Percentiles rank a stretch among this genome's conserved stretches.
Evolutionary conservation across 2,888 invertebrate genomes (phyloP).

Genomic region (Drosophila imparisetae): DNA sequence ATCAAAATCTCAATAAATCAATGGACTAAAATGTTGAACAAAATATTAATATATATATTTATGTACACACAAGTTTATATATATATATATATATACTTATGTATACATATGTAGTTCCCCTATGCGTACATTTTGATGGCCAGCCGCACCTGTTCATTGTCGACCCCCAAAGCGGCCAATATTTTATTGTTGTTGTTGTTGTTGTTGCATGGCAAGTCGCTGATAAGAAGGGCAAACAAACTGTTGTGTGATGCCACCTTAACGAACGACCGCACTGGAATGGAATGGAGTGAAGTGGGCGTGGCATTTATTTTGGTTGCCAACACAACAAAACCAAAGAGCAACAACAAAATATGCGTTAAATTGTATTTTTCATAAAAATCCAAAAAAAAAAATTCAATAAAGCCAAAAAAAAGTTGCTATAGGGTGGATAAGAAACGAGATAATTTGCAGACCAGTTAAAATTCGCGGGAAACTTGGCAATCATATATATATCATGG

Average conservation of each 20-base stretch:
- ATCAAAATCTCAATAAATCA: conserved; percentile 45
- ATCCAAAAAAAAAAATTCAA: neutral
- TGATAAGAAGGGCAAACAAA: conserved; percentile 32
- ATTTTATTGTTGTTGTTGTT: conserved; percentile 1
- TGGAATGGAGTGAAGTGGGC: neutral
- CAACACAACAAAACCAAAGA: neutral
- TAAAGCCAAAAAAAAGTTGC: neutral
- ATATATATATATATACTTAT: neutral
- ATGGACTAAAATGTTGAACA: conserved; percentile 10
- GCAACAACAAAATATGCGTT: neutral
- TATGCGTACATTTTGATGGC: neutral
- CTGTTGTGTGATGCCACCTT: neutral
- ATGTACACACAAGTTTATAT: neutral
- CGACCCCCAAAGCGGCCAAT: conserved; percentile 17
- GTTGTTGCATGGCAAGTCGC: neutral
- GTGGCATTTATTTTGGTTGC: conserved; percentile 1
- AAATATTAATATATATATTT: neutral
- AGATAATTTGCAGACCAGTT: too few species aligned
- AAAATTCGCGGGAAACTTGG: neutral
- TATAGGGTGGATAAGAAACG: too few species aligned
- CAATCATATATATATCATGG: neutral
- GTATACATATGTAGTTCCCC: neutral
- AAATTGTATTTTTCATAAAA: neutral
- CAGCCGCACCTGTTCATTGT: conserved; percentile 17
- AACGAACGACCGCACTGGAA: neutral